Conservation (phyloP, 2,113 vertebrate species). For the Bombycilla garrulus region DNA sequence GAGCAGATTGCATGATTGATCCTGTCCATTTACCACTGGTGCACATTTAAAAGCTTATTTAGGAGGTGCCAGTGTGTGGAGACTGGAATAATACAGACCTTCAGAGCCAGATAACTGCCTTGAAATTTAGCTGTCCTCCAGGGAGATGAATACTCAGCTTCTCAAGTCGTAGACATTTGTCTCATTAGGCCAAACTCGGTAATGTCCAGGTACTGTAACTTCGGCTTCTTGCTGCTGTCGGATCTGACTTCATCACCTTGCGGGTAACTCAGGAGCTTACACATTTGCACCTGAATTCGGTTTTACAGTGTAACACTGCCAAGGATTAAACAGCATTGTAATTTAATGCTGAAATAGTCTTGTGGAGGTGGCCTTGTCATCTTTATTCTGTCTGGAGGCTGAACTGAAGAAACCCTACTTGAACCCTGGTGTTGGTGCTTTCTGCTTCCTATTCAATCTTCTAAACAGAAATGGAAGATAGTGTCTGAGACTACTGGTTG, state of each 20-base stretch:
- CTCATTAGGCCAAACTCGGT: neutral
- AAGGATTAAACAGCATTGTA: neutral
- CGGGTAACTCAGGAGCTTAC: neutral
- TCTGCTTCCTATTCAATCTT: neutral
- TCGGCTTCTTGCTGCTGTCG: neutral
- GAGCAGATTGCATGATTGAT: neutral
- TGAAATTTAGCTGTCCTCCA: neutral
- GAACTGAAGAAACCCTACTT: neutral
- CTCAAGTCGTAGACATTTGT: neutral
- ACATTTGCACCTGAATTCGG: neutral
- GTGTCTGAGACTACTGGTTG: neutral
- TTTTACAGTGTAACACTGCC: neutral
- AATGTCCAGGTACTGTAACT: neutral
- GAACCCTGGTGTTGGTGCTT: neutral
- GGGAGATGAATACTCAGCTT: neutral
- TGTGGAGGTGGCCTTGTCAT: neutral
- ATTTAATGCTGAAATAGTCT: neutral
- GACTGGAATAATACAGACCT: neutral
- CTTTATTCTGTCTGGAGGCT: neutral
- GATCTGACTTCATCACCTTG: neutral
- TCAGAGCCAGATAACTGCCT: neutral
- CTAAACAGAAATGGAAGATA: neutral
- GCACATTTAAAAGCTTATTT: neutral
- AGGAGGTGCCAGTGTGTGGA: neutral
- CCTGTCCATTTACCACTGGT: neutral